Percentiles rank a stretch among this genome's conserved stretches.
These are phyloP conservation scores for Hassar affinis DNA, from an alignment of 2,113 vertebrate species.

Conservation along the genomic window DNA sequence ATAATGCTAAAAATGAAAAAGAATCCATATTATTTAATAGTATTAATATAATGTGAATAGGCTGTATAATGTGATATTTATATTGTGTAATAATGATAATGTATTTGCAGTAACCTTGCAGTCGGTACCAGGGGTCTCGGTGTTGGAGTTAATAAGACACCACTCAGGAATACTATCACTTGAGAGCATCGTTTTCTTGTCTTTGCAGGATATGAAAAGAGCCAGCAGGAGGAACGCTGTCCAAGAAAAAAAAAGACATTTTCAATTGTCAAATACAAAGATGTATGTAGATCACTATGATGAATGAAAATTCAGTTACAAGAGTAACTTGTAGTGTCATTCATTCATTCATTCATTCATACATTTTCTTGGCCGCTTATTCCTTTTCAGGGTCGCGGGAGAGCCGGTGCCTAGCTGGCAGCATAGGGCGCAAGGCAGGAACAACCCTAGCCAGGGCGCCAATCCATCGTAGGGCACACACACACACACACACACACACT, in stretches of 20 bases:
- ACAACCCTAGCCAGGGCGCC: no score
- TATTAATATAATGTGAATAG: background rate
- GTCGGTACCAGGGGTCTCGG: constrained; percentile 63
- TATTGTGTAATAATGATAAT: background rate
- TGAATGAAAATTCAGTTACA: no score
- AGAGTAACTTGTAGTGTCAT: no score
- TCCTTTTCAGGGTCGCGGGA: no score
- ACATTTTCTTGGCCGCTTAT: no score
- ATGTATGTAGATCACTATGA: no score
- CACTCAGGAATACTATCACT: background rate
- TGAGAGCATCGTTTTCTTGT: background rate
- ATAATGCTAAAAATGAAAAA: background rate
- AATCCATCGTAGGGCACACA: no score
- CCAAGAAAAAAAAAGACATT: background rate
- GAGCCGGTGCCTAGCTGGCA: no score
- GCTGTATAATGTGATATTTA: background rate
- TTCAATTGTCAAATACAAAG: background rate
- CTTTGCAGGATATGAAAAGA: constrained; percentile 52
- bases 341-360: no score
- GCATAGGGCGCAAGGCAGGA: no score
- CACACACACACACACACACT: no score
- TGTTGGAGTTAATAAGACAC: constrained; percentile 55
- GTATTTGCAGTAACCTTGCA: constrained; percentile 56
- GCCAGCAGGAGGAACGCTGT: constrained; percentile 54
- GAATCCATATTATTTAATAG: background rate